A percentile compares a stretch with the other conserved stretches of the same genome.
Evolutionary conservation across 2,797 vertebrate species (phyloP).

Genomic region (Tiaroga cobitis): DNA sequence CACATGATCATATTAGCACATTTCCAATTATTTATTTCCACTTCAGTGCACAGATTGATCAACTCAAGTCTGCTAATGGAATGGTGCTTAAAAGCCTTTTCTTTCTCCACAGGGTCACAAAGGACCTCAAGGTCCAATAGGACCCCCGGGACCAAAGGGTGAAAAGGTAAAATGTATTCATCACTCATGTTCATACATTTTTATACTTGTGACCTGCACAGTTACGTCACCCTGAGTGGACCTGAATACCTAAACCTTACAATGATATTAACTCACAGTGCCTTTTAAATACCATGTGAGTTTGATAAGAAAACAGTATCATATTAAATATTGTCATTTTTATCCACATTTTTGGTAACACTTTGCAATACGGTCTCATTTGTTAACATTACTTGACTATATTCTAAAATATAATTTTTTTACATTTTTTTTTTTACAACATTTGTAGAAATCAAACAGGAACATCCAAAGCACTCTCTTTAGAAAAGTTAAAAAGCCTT

Average conservation of each 20-base stretch:
- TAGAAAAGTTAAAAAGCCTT: too few relatives aligned
- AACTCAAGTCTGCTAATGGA: not conserved
- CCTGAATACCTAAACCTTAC: not conserved
- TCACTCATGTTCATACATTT: not conserved
- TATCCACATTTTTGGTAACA: not conserved
- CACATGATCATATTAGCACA: not conserved
- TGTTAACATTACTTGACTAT: too few relatives aligned
- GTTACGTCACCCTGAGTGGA: not conserved
- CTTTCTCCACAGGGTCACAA: constrained; percentile 85
- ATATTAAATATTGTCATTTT: not conserved
- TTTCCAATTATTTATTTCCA: not conserved
- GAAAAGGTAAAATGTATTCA: constrained; percentile 85
- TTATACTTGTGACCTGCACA: not conserved
- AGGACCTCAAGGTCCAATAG: constrained; percentile 86
- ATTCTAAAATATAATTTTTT: too few relatives aligned
- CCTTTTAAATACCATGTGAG: not conserved
- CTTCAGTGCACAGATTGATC: not conserved
- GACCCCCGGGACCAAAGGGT: constrained; percentile 91
- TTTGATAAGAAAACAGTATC: not conserved
- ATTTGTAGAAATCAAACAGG: too few relatives aligned
- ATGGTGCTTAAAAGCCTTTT: constrained; percentile 22
- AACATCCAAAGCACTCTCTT: too few relatives aligned
- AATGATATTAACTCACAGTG: not conserved
- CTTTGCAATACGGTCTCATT: not conserved
- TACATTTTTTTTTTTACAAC: too few relatives aligned